Evolutionary conservation across 2,888 invertebrate species (phyloP), one percentile per base, ranked within the genome.

Genomic region (Autographa gamma): DNA sequence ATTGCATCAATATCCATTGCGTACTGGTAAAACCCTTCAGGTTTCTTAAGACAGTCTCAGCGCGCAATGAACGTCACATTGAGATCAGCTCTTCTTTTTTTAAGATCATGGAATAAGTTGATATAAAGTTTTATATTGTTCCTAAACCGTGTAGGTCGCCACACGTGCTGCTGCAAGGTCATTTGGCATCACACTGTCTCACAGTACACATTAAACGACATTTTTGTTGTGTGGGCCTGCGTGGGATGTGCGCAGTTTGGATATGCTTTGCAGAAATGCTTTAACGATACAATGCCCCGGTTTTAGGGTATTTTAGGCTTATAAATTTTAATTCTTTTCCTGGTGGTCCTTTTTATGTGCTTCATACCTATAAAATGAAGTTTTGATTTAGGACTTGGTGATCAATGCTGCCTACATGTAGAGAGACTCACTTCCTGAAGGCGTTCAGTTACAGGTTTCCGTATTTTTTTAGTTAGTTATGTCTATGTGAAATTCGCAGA

Each of bases 131-230:
- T 58, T 61, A 69, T 75, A 75, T 69, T 72, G 73, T 79, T 64
- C 74, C 72, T 79, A 80, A 79, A 70, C 74, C 63, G 78, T 77
- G 82, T 84, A 76, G 81, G 81, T 83, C 69, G 73, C 63, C 69
- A 66, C 77, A 77, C 80, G 79, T 80, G 81, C 69, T 73, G 72
- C 68, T 74, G 78, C 85, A 85, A 85, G 85, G 85, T 85, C 85
- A 74, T 56, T 62, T 86, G 86, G 85, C 82, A 83, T 87, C 85
- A 86, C 79, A 82, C 71, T 74, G 48, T 87, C 85, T 85, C 79
- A 82, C 71, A 74, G 48, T n/a, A 48, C 86, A 87, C 87, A 86
- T 83, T 83, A 80, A 81, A 82, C 84, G 80, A 86, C 83, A 85
- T 85, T 85, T 87, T 83, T 84, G 79, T 79, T 72, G 61, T 69